Percentiles rank a stretch among this genome's conserved stretches.
These are phyloP conservation scores for Epirrhoe tristata DNA, from an alignment of 2,888 invertebrate genomes.

Conservation along the genomic window DNA sequence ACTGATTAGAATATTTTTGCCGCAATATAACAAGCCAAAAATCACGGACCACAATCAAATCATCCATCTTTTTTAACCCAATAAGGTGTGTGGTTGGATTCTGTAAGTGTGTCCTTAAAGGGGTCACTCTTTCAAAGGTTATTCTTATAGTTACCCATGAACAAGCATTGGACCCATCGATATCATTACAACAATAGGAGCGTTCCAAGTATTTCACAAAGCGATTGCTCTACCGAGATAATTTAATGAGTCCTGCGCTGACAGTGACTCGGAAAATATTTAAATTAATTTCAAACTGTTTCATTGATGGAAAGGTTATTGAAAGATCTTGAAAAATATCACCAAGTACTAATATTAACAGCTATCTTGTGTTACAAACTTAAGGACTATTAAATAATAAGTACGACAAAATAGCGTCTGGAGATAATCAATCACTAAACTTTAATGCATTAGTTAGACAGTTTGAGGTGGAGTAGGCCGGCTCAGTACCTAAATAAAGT, in stretches of 20 bases:
- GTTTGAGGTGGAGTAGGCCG: too few relatives aligned
- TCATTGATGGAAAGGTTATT: constrained; percentile 31
- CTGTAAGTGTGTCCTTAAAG: neutral
- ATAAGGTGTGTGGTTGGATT: neutral
- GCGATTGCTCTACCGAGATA: constrained; percentile 36
- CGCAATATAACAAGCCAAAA: neutral
- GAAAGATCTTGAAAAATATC: constrained; percentile 14
- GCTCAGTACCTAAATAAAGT: too few relatives aligned
- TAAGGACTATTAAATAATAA: neutral
- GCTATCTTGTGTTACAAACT: neutral
- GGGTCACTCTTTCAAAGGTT: constrained; percentile 4
- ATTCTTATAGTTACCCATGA: constrained; percentile 14
- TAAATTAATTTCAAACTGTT: constrained; percentile 43
- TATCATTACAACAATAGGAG: constrained; percentile 27
- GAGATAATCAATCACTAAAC: neutral
- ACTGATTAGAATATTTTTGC: too few relatives aligned
- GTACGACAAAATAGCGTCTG: too few relatives aligned
- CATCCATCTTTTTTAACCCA: neutral
- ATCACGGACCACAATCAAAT: neutral
- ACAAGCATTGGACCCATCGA: constrained; percentile 18
- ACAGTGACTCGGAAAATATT: constrained; percentile 37
- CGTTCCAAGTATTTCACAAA: constrained; percentile 35
- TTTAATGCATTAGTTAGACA: neutral
- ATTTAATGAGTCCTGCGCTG: constrained; percentile 42
- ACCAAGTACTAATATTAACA: constrained; percentile 28